Conservation (phyloP, 2,797 vertebrate genomes). For the Anguilla pacifica region DNA sequence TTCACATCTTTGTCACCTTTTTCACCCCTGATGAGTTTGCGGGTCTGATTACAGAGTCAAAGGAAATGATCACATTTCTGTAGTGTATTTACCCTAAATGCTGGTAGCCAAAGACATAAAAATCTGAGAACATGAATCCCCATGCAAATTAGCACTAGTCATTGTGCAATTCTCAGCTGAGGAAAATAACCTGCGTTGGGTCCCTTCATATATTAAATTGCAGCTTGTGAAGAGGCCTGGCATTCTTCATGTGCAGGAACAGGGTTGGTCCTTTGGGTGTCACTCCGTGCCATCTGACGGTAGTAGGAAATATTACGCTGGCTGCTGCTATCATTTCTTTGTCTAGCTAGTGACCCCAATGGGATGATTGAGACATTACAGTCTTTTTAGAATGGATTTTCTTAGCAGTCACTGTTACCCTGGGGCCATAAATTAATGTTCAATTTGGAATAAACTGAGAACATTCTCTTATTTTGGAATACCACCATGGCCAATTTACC, state of each 20-base stretch:
- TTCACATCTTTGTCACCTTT: too few relatives aligned
- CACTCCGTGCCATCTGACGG: not conserved
- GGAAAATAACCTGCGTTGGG: not conserved
- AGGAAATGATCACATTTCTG: slow-evolving; percentile 31
- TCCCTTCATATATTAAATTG: not conserved
- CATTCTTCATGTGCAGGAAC: not conserved
- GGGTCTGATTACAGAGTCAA: slow-evolving; percentile 22
- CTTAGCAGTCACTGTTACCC: too few relatives aligned
- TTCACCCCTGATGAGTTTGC: too few relatives aligned
- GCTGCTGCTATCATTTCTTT: not conserved
- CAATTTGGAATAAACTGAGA: not conserved
- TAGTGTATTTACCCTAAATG: slow-evolving; percentile 25
- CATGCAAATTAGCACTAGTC: not conserved
- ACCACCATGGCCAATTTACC: too few relatives aligned
- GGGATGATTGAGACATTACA: too few relatives aligned
- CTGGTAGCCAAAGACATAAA: not conserved
- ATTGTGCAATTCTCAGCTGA: not conserved
- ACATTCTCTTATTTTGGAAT: not conserved
- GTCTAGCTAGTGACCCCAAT: not conserved
- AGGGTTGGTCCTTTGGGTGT: not conserved
- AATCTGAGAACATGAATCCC: slow-evolving; percentile 18
- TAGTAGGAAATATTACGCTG: not conserved
- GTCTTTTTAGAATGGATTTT: too few relatives aligned
- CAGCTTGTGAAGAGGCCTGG: not conserved
- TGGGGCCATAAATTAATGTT: not conserved